A percentile compares a stretch with the other conserved stretches of the same genome.
Evolutionary conservation across 2,113 vertebrate species (phyloP).

Genomic region (Phalacrocorax pelagicus): DNA sequence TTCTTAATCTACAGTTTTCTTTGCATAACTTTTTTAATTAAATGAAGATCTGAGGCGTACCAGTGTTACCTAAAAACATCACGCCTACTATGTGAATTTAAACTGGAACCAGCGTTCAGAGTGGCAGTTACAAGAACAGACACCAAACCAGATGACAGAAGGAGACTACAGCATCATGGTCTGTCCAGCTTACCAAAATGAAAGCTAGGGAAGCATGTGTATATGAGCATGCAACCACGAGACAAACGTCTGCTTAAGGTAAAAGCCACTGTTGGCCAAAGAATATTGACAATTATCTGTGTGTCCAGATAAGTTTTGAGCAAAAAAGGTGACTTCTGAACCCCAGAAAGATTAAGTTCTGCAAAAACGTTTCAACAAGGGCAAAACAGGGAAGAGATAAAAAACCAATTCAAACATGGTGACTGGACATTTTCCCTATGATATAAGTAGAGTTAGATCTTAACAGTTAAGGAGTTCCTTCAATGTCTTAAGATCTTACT

Average conservation of each 20-base stretch:
- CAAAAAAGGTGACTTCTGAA: not conserved
- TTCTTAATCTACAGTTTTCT: not conserved
- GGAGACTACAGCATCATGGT: not conserved
- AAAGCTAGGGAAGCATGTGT: not conserved
- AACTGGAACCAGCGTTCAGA: not conserved
- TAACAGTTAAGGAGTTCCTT: not conserved
- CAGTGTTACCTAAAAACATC: not conserved
- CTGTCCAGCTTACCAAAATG: not conserved
- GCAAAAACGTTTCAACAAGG: not conserved
- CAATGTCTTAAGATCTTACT: not conserved
- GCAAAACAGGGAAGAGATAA: not conserved
- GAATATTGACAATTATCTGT: not conserved
- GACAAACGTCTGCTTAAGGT: not conserved
- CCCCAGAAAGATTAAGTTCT: not conserved
- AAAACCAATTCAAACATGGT: not conserved
- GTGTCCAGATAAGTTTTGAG: fast-evolving
- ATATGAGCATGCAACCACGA: not conserved
- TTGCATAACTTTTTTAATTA: not conserved
- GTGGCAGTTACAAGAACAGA: not conserved
- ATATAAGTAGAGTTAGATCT: not conserved
- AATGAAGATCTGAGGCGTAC: not conserved
- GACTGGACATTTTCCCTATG: not conserved
- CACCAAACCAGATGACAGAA: not conserved
- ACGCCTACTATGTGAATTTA: not conserved
- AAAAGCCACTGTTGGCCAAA: fast-evolving